Evolutionary conservation across 2,113 vertebrate species (phyloP).

Genomic region (Nematolebias whitei): DNA sequence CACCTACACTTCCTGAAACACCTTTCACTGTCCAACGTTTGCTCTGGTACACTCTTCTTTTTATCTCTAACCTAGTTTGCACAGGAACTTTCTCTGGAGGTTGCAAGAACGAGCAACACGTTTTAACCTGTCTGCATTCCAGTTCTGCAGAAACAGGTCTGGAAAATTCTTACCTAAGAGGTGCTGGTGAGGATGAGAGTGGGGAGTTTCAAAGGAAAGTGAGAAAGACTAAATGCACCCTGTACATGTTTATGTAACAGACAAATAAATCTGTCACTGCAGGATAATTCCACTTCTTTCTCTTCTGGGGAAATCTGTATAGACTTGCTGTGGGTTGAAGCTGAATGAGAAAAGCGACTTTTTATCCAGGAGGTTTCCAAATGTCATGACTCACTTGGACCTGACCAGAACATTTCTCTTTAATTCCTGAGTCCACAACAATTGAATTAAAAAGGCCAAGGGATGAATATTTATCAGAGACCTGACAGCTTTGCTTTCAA

Average conservation of each 20-base stretch:
- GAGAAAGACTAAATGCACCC: neutral
- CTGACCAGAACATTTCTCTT: conserved; percentile 47
- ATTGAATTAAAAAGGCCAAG: conserved; percentile 61
- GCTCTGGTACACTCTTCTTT: neutral
- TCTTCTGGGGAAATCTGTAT: conserved; percentile 6
- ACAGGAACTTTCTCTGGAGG: conserved; percentile 33
- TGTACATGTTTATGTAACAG: conserved; percentile 8
- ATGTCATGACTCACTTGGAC: conserved; percentile 54
- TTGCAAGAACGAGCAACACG: conserved; percentile 50
- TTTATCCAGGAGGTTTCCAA: conserved; percentile 4
- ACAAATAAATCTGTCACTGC: conserved; percentile 20
- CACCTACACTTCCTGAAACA: neutral
- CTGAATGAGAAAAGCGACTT: neutral
- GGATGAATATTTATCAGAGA: conserved; percentile 68
- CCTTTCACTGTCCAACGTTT: conserved; percentile 2
- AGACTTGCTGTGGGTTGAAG: conserved; percentile 19
- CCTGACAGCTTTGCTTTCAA: conserved; percentile 53
- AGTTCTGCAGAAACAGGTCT: conserved; percentile 48
- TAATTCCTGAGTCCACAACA: conserved; percentile 49
- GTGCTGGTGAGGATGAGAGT: conserved; percentile 5
- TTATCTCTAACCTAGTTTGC: conserved; percentile 28
- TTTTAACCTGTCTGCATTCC: conserved; percentile 79
- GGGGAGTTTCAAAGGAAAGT: neutral
- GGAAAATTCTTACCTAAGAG: conserved; percentile 71
- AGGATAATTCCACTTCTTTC: conserved; percentile 8